phyloP scores from a whole-genome alignment of 2,888 invertebrate genomes.

The Selenia dentaria region DNA sequence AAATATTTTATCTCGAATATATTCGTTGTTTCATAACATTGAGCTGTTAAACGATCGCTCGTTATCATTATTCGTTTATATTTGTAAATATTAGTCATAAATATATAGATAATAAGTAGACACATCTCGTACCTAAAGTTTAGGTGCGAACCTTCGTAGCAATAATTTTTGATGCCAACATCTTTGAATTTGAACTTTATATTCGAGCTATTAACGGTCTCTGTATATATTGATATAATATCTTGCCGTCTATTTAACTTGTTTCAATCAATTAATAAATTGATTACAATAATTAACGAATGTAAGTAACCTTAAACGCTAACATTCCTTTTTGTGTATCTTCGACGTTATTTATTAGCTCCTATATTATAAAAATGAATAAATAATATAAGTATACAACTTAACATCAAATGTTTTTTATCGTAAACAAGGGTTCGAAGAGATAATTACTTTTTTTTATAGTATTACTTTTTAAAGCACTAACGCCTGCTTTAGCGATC shows the following conservation, averaged over 20 bases:
- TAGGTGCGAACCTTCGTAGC: conserved; percentile 74
- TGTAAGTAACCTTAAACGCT: conserved; percentile 78
- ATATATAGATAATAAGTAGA: conserved; percentile 71
- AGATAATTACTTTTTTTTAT: no score
- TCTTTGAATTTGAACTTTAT: conserved; percentile 65
- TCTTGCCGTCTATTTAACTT: conserved; percentile 58
- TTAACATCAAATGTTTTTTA: no score
- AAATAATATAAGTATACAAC: no score
- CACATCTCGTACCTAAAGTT: conserved; percentile 76
- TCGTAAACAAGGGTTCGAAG: no score
- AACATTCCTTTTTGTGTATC: conserved; percentile 69
- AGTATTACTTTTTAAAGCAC: no score
- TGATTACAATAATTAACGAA: conserved; percentile 55
- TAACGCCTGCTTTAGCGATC: no score
- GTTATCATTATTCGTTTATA: conserved; percentile 68
- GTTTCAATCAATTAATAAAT: conserved; percentile 44
- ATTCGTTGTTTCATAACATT: conserved; percentile 75
- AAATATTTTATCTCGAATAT: conserved; percentile 73
- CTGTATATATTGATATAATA: conserved; percentile 68
- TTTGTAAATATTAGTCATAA: conserved; percentile 78
- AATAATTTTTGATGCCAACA: conserved; percentile 80
- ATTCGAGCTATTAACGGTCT: conserved; percentile 63
- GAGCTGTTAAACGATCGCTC: conserved; percentile 60
- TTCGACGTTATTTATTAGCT: background rate
- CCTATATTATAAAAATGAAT: background rate